Percentiles rank a stretch among this genome's conserved stretches.
Conservation (phyloP, 2,113 vertebrate genomes). For the Phylloscopus whistleri region DNA sequence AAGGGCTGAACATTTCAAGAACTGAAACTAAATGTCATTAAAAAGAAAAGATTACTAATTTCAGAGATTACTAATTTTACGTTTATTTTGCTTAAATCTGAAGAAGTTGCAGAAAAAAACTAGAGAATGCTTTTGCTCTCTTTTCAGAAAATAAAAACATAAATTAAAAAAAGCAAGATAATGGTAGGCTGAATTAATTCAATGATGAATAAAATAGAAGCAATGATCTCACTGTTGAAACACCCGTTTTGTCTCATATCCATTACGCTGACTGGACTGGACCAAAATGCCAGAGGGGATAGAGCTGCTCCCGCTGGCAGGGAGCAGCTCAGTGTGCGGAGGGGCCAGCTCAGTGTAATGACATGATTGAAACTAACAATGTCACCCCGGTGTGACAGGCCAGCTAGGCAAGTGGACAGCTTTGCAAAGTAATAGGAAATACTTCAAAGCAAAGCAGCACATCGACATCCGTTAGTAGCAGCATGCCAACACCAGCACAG, state of each 20-base stretch:
- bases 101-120: not conserved
- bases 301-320: not conserved
- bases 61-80: not conserved
- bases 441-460: not conserved
- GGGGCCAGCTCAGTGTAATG: not conserved
- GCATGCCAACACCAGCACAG: not conserved
- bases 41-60: not conserved
- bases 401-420: not conserved
- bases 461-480: not conserved
- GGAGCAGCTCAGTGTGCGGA: not conserved
- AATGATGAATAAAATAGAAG: not conserved
- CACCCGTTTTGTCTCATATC: not conserved
- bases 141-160: not conserved
- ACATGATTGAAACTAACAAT: fast-evolving
- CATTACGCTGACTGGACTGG: not conserved
- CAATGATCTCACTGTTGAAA: not conserved
- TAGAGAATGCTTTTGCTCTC: not conserved
- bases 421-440: not conserved
- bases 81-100: not conserved
- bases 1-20: not conserved
- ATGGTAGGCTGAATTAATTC: not conserved
- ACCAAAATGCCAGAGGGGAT: not conserved
- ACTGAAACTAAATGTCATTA: not conserved
- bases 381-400: not conserved
- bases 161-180: not conserved